Conservation (phyloP, 2,797 vertebrate species). For the Cirrhinus molitorella region DNA sequence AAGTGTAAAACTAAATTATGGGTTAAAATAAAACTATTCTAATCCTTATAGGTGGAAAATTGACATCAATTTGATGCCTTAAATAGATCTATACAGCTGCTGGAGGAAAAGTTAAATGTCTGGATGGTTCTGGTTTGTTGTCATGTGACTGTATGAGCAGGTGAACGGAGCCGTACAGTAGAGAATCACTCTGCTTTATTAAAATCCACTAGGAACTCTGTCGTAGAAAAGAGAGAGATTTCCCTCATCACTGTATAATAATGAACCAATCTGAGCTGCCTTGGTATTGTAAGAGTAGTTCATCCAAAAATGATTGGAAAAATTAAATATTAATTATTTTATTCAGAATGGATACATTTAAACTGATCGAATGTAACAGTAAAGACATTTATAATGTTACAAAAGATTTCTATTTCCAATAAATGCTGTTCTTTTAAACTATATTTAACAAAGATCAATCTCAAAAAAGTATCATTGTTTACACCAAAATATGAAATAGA, state of each 20-base stretch:
- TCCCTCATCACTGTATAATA: not conserved
- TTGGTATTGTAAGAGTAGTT: slow-evolving; percentile 14
- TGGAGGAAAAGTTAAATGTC: slow-evolving; percentile 73
- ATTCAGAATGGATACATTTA: not conserved
- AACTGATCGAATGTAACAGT: not conserved
- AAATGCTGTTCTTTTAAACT: not conserved
- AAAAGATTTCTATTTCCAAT: not conserved
- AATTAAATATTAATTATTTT: no score
- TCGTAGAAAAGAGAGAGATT: slow-evolving; percentile 47
- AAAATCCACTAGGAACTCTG: slow-evolving; percentile 29
- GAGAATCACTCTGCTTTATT: slow-evolving; percentile 76
- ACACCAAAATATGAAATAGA: no score
- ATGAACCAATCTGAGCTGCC: no score
- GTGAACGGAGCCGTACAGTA: slow-evolving; percentile 75
- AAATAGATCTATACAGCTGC: slow-evolving; percentile 76
- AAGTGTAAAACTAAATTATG: not conserved
- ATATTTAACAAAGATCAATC: no score
- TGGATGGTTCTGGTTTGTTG: slow-evolving; percentile 65
- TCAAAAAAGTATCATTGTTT: no score
- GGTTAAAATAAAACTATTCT: not conserved
- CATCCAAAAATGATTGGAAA: not conserved
- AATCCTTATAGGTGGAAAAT: not conserved
- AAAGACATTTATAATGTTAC: not conserved
- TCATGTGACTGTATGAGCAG: slow-evolving; percentile 48
- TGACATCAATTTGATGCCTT: slow-evolving; percentile 64